Evolutionary conservation across 2,888 invertebrate species (phyloP), one percentile per base, ranked within the genome.

Genomic region (Ormyrus thymus): DNA sequence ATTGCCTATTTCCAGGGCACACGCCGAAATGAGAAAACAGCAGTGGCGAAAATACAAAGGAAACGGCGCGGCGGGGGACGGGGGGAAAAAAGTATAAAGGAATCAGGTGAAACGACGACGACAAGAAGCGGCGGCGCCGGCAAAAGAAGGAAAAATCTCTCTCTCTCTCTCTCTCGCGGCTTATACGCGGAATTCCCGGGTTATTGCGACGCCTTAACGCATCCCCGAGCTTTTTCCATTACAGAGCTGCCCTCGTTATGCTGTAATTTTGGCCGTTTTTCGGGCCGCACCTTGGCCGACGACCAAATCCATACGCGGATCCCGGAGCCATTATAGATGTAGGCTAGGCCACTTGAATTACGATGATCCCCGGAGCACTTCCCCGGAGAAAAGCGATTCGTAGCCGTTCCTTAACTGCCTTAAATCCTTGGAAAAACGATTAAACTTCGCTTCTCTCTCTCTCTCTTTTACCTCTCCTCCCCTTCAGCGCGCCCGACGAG

Each of bases 191-290:
- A 45, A 50, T 62, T 13, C 84, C 82, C 84, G 82, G 29, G 84
- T 85, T 86, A 86, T 87, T 85, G 84, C 85, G 2, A 29, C 29
- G 81, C 82, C 82, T 85, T 82, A 83, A 84, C 84, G 83, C 83
- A 81, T 82, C 80, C 83, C 81, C 68, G 69, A 68, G 13, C 71
- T 46, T 15, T 45, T 50, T 43, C 72, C 61, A 46, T 55, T 65
- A 51, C 29, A 10, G n/a, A 61, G 5, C 45, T 15, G 53, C 56
- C n/a, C 55, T 75, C 66, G 50, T 65, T 64, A 58, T 65, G 59
- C 51, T 58, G 58, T 68, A 66, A 75, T 75, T 75, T 61, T 43
- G 61, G 29, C 45, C 62, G 45, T 45, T 29, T 29, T 58, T 69
- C 48, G 11, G 8, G 8, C 66, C 43, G 6, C 61, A 29, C 15